These are phyloP conservation scores for Hormiphora californensis DNA, from an alignment of 37 sponge, comb jelly and placozoan genomes.

Conservation along the genomic window DNA sequence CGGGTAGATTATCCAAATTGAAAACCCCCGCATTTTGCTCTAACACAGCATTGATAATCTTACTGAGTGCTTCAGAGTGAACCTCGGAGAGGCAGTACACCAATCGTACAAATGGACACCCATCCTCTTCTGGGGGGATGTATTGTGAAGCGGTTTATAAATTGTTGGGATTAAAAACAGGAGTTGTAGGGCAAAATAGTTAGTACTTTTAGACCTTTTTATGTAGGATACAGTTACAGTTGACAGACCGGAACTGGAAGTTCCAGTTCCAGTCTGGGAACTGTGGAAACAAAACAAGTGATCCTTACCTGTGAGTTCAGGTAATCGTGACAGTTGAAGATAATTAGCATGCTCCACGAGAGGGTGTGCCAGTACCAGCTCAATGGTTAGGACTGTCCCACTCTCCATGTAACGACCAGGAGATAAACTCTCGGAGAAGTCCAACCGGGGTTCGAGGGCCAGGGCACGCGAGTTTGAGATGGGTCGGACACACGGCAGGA, in stretches of 20 bases:
- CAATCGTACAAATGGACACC: conserved; percentile 76
- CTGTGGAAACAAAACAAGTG: background rate
- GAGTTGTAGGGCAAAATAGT: background rate
- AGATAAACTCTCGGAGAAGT: conserved; percentile 21
- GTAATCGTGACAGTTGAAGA: background rate
- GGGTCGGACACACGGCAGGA: conserved; percentile 58
- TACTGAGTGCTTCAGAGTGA: conserved; percentile 47
- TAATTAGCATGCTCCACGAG: conserved; percentile 26
- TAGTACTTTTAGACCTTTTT: too few relatives aligned
- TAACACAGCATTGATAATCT: conserved; percentile 57
- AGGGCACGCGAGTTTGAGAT: background rate
- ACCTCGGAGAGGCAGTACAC: conserved; percentile 63
- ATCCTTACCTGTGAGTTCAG: too few relatives aligned
- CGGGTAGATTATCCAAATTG: conserved; percentile 59
- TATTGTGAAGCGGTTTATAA: too few relatives aligned
- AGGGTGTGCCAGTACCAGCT: conserved; percentile 14
- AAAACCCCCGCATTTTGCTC: conserved; percentile 63
- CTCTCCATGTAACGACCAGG: conserved; percentile 40
- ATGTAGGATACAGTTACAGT: background rate
- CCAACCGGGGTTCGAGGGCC: conserved; percentile 12
- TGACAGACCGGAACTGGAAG: background rate
- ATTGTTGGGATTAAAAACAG: background rate
- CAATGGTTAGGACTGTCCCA: conserved; percentile 16
- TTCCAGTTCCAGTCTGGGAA: background rate
- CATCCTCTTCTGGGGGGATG: background rate